Percentiles rank a stretch among this genome's conserved stretches.
Evolutionary conservation across 2,113 vertebrate genomes (phyloP).

Genomic region (Pyxicephalus adspersus): DNA sequence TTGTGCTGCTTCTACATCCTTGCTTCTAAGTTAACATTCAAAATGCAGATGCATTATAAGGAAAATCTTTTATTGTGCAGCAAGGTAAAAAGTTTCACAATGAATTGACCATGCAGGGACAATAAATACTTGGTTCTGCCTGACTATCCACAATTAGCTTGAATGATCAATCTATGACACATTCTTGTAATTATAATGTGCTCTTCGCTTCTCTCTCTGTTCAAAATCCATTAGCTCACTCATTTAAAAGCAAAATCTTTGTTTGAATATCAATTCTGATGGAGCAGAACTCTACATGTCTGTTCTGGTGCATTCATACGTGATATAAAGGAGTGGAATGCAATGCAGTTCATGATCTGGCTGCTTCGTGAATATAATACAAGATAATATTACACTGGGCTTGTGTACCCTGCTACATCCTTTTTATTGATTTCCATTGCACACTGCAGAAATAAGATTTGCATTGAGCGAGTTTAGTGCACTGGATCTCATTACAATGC

Average conservation of each 20-base stretch:
- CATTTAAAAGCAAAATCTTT: constrained; percentile 54
- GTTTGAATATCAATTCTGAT: constrained; percentile 56
- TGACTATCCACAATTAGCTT: constrained; percentile 50
- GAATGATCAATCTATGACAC: constrained; percentile 54
- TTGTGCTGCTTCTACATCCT: constrained; percentile 24
- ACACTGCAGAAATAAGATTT: neutral
- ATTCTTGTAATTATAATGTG: constrained; percentile 51
- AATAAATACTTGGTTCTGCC: constrained; percentile 51
- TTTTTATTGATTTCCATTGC: constrained; percentile 2
- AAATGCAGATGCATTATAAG: constrained; percentile 39
- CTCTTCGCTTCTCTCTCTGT: constrained; percentile 40
- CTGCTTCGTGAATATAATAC: constrained; percentile 29
- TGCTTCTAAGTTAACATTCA: constrained; percentile 32
- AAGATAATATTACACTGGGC: constrained; percentile 1
- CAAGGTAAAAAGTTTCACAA: constrained; percentile 1
- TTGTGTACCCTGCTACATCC: neutral
- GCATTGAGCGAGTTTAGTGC: constrained; percentile 1
- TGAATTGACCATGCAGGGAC: constrained; percentile 43
- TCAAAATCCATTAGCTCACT: constrained; percentile 54
- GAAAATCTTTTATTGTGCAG: constrained; percentile 6
- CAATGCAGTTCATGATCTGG: constrained; percentile 41
- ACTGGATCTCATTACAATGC: neutral
- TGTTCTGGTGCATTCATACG: constrained; percentile 49
- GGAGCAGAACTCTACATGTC: constrained; percentile 53
- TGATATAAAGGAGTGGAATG: constrained; percentile 42